Conservation (phyloP, 2,797 vertebrate genomes). For the Masticophis lateralis region DNA sequence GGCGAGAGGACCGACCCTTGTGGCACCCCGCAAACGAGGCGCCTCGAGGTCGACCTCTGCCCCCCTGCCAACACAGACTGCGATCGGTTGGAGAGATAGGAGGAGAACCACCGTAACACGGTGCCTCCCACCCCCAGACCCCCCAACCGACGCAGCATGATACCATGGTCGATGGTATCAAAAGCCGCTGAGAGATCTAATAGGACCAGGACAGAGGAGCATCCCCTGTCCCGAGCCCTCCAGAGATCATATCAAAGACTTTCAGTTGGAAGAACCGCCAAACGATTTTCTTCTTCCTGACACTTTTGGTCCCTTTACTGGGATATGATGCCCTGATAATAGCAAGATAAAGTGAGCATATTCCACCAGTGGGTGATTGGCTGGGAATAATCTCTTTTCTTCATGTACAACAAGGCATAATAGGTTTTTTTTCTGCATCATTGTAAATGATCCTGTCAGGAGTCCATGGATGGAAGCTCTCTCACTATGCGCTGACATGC, state of each 20-base stretch:
- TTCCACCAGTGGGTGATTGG: neutral
- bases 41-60: too few species aligned
- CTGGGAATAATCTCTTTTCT: neutral
- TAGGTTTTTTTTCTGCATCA: neutral
- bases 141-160: too few species aligned
- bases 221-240: too few species aligned
- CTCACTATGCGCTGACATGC: slow-evolving; percentile 40
- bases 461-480: slow-evolving; percentile 30
- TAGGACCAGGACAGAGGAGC: too few species aligned
- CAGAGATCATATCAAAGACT: neutral
- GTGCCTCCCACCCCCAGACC: too few species aligned
- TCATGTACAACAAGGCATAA: neutral
- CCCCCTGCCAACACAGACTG: too few species aligned
- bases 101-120: too few species aligned
- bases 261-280: neutral
- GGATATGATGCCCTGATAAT: neutral
- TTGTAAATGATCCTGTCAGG: neutral
- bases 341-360: neutral
- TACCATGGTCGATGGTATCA: too few species aligned
- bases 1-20: too few species aligned
- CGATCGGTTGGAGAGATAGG: too few species aligned
- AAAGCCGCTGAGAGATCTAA: too few species aligned
- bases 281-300: accelerated
- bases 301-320: neutral
- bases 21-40: too few species aligned